Conservation (phyloP, 2,888 invertebrate genomes). For the Coecobrya sp. region DNA sequence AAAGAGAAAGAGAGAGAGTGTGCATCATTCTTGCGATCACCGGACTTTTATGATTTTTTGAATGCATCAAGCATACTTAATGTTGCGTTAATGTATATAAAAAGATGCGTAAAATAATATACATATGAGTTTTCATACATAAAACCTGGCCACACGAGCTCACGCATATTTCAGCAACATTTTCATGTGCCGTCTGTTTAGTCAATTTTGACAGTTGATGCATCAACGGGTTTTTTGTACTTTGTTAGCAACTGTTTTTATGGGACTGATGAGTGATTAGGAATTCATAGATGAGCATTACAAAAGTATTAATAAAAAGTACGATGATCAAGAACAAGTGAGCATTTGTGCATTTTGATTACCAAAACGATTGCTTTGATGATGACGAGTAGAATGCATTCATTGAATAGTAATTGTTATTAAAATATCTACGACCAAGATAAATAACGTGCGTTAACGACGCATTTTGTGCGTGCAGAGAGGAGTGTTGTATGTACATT, state of each 20-base stretch:
- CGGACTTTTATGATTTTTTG: slow-evolving; percentile 39
- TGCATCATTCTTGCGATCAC: neutral
- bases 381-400: slow-evolving; percentile 49
- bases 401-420: slow-evolving; percentile 46
- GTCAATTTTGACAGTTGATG: slow-evolving; percentile 75
- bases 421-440: neutral
- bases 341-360: slow-evolving; percentile 25
- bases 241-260: slow-evolving; percentile 60
- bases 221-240: slow-evolving; percentile 69
- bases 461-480: neutral
- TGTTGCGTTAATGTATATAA: slow-evolving; percentile 20
- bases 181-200: slow-evolving; percentile 44
- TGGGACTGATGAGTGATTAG: slow-evolving; percentile 72
- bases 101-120: neutral
- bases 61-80: slow-evolving; percentile 43
- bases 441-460: slow-evolving; percentile 52
- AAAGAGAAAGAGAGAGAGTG: neutral
- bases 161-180: slow-evolving; percentile 59
- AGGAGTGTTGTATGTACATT: neutral
- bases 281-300: slow-evolving; percentile 46
- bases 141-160: slow-evolving; percentile 12
- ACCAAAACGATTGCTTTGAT: slow-evolving; percentile 39
- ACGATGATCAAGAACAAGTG: neutral
- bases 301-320: slow-evolving; percentile 17
- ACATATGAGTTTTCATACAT: neutral